A percentile compares a stretch with the other conserved stretches of the same genome.
These are phyloP conservation scores for Albula goreensis DNA, from an alignment of 2,113 vertebrate genomes.

Conservation along the genomic window DNA sequence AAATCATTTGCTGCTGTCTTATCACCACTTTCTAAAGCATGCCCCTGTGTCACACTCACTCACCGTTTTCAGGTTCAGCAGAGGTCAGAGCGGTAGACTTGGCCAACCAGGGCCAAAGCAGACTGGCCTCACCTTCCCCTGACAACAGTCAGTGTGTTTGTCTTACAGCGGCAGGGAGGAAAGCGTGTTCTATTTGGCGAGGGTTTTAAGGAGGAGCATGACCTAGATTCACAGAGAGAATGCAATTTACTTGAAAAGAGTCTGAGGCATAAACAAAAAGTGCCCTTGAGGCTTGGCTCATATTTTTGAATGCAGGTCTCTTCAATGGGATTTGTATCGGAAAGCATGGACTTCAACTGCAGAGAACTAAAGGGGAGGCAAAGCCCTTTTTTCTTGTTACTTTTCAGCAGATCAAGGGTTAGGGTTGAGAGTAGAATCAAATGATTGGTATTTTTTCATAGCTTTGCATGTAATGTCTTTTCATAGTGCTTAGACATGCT, in stretches of 20 bases:
- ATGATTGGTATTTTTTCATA: not conserved
- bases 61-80: not conserved
- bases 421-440: not conserved
- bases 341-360: conserved; percentile 1
- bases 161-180: not conserved
- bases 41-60: not conserved
- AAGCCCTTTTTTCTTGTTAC: not conserved
- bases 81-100: not conserved
- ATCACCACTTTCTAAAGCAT: not conserved
- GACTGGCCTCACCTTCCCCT: no score
- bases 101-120: not conserved
- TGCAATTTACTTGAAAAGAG: conserved; percentile 14
- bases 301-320: not conserved
- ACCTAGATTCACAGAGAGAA: conserved; percentile 13
- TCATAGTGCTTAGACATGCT: not conserved
- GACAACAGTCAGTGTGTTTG: not conserved
- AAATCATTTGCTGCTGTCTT: not conserved
- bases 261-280: conserved; percentile 11
- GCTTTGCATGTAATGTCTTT: not conserved
- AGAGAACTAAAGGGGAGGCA: not conserved
- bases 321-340: not conserved
- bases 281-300: conserved; percentile 1
- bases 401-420: not conserved
- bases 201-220: conserved; percentile 11
- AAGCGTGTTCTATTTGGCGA: not conserved